Base-by-base conservation (phyloP, 2,888 invertebrate species). In the Nomada goodeniana region DNA sequence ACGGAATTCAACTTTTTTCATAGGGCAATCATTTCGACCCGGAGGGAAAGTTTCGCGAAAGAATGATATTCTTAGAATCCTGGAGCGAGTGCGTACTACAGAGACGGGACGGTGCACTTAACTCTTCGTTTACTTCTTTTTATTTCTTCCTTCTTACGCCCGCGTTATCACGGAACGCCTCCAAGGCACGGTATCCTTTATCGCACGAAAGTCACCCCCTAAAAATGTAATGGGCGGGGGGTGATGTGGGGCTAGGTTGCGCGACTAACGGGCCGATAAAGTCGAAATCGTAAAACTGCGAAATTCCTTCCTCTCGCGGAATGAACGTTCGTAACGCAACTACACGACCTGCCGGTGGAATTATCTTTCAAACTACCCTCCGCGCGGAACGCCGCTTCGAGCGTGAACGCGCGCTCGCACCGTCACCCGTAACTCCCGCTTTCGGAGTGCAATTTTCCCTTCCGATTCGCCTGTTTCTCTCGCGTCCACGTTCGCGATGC, bases 221-320 rank as follows among this genome's bases (percentile, higher is more conserved):
- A 68, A 72, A 64, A 79, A 68, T 61, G 80, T 80, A 80, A 80
- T 50, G 67, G 13, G 47, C 15, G 15, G 15, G 13, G 60, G 29
- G n/a, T n/a, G n/a, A n/a, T n/a, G n/a, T n/a, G n/a, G 36, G 1
- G 23, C 55, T 65, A 63, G 68, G 47, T 42, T 20, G 76, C 68
- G 53, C 15, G 44, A 52, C 52, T 26, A 69, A 68, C 76, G 26
- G 42, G 23, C 70, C 71, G 76, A 79, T 74, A 78, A 79, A 83
- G 74, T 71, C 73, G 83, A 75, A 82, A 82, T 82, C 82, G 82
- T 82, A 81, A 82, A 81, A 70, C 81, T 53, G 50, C 61, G 61
- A 76, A 81, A 74, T 65, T 70, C 75, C 70, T 57, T 75, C 57
- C 61, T 52, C 67, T 20, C 52, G 65, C 57, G 65, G 13, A 80